These are phyloP conservation scores for Heptranchias perlo DNA, from an alignment of 2,113 vertebrate species.

Conservation along the genomic window DNA sequence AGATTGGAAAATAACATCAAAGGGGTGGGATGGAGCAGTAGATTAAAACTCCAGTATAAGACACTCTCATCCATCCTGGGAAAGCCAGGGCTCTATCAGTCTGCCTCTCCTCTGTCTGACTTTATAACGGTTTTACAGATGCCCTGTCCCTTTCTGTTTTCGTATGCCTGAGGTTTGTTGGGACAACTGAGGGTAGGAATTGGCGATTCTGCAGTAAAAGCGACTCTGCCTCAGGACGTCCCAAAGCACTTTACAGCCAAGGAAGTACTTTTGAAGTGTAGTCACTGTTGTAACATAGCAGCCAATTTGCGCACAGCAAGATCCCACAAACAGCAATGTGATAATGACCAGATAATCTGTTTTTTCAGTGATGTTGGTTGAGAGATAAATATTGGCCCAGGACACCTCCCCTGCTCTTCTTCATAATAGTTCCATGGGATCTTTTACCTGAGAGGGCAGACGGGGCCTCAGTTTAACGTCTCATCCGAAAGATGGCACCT, in stretches of 20 bases:
- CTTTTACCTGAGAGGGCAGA: too few species aligned
- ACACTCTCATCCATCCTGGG: not conserved
- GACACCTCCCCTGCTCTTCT: too few species aligned
- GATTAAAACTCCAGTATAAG: not conserved
- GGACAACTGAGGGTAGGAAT: not conserved
- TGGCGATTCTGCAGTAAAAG: not conserved
- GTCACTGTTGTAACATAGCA: not conserved
- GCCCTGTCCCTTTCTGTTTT: not conserved
- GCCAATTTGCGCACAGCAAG: not conserved
- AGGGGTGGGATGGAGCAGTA: not conserved
- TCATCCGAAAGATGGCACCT: too few species aligned
- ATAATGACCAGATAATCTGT: too few species aligned
- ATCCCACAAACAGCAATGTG: not conserved
- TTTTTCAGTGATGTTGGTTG: too few species aligned
- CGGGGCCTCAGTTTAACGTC: too few species aligned
- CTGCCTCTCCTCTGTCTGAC: too few species aligned
- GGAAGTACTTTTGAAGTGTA: not conserved
- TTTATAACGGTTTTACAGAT: not conserved
- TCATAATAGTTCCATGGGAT: too few species aligned
- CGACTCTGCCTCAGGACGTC: not conserved
- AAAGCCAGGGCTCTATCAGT: too few species aligned
- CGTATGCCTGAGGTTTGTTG: not conserved
- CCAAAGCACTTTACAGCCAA: not conserved
- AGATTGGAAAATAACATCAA: conserved; percentile 18
- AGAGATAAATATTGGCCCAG: too few species aligned